Evolutionary conservation across 2,113 vertebrate species (phyloP), one percentile per base, ranked within the genome.

Genomic region (Antennarius striatus): DNA sequence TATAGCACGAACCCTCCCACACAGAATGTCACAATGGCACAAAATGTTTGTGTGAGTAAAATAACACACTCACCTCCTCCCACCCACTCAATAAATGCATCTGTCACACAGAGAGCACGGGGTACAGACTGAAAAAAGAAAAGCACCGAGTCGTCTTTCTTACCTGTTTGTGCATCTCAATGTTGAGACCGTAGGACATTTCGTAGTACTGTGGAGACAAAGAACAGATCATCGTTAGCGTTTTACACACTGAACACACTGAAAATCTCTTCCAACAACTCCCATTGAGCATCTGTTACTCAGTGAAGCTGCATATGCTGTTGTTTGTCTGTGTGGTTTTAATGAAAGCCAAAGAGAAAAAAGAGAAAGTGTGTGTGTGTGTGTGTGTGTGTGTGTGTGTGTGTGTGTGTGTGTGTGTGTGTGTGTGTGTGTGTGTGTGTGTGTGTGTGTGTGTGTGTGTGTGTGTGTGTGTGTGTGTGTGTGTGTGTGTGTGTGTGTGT

Each of bases 111-210:
- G 29, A 43, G 32, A 45, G 9, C 46, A 11, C 0, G 12, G 60
- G 10, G 13, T 11, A 6, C 5, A 58, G 22, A 28, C 9, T 7
- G 28, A 55, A 56, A 48, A 51, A 28, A 32, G 42, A 28, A 32
- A 45, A 36, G 69, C 3, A 46, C 11, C 2, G 9, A 65, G 11
- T 2, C 7, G 53, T 64, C 15, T 36, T 36, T 57, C 85, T 84
- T 84, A 91, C 90, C 90, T 91, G 88, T 54, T 91, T 91, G 82
- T 91, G 90, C 90, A 91, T 91, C 84, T 91, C 90, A 17, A 91
- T 91, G 87, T 91, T 91, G 77, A 91, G 90, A 52, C 90, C 90
- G 32, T 91, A 91, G 77, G 90, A 91, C 90, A 91, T 91, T 50
- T 91, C 90, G 29, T 91, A 91, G 75, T 91, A 91, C 90, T 91